These are phyloP conservation scores for Polymixis flavicincta DNA, from an alignment of 2,888 invertebrate species.

Conservation along the genomic window DNA sequence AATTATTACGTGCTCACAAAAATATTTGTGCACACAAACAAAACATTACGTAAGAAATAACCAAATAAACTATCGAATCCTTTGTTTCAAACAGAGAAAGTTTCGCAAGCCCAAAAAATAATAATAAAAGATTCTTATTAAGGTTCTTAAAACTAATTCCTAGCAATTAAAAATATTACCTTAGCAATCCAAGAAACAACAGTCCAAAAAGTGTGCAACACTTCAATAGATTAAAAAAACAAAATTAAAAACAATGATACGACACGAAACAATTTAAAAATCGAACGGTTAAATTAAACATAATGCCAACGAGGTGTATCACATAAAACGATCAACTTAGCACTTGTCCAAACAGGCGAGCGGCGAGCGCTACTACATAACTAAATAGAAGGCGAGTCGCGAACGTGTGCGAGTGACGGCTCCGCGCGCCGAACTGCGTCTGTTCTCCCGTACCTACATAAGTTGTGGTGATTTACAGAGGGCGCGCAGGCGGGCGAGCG, in stretches of 20 bases:
- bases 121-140: not conserved
- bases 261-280: conserved; percentile 85
- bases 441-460: conserved; percentile 76
- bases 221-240: conserved; percentile 68
- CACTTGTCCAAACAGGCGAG: conserved; percentile 88
- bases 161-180: conserved; percentile 70
- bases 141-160: conserved; percentile 39
- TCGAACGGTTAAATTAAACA: conserved; percentile 88
- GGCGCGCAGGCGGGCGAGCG: conserved; percentile 81
- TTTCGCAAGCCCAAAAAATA: conserved; percentile 21
- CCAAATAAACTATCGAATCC: conserved; percentile 54
- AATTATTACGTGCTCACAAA: conserved; percentile 58
- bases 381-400: conserved; percentile 72
- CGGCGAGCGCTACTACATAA: conserved; percentile 79
- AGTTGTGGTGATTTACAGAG: conserved; percentile 84
- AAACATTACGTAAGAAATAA: conserved; percentile 60
- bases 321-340: conserved; percentile 90
- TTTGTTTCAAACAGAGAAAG: conserved; percentile 64
- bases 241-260: conserved; percentile 78
- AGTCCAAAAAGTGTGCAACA: conserved; percentile 76
- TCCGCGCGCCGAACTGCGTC: conserved; percentile 88
- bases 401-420: conserved; percentile 77
- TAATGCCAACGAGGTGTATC: conserved; percentile 88
- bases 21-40: conserved; percentile 54
- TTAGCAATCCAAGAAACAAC: conserved; percentile 70